A percentile compares a stretch with the other conserved stretches of the same genome.
Evolutionary conservation across 2,113 vertebrate species (phyloP).

Genomic region (Hiodon alosoides): DNA sequence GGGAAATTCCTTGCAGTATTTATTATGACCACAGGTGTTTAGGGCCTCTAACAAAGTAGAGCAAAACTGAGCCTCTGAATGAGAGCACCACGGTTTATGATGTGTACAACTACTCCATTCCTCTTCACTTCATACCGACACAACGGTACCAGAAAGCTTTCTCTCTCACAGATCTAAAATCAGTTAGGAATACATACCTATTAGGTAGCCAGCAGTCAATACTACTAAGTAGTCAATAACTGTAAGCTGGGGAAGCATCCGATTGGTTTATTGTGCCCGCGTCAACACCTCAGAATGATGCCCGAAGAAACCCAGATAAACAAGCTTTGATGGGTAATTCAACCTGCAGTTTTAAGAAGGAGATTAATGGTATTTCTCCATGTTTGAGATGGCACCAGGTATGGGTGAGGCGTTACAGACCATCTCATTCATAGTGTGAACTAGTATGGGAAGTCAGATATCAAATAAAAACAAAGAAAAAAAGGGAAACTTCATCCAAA

Average conservation of each 20-base stretch:
- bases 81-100: not conserved
- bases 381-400: not conserved
- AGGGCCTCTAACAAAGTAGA: not conserved
- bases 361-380: not conserved
- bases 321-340: not conserved
- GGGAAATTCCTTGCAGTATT: not conserved
- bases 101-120: not conserved
- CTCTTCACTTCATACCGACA: constrained; percentile 3
- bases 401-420: not conserved
- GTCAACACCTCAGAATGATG: not conserved
- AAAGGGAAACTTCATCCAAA: not conserved
- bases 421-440: constrained; percentile 8
- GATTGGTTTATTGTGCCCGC: constrained; percentile 3
- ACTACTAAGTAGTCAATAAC: not conserved
- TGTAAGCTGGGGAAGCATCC: constrained; percentile 9
- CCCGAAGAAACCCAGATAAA: not conserved
- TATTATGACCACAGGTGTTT: not conserved
- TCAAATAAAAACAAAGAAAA: not conserved
- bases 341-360: not conserved
- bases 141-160: constrained; percentile 11
- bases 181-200: constrained; percentile 15
- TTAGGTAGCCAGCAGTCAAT: constrained; percentile 13
- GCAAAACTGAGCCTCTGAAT: not conserved
- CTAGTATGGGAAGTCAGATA: not conserved
- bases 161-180: not conserved